Evolutionary conservation across 2,888 invertebrate genomes (phyloP).

Genomic region (Lasioglossum pauxillum): DNA sequence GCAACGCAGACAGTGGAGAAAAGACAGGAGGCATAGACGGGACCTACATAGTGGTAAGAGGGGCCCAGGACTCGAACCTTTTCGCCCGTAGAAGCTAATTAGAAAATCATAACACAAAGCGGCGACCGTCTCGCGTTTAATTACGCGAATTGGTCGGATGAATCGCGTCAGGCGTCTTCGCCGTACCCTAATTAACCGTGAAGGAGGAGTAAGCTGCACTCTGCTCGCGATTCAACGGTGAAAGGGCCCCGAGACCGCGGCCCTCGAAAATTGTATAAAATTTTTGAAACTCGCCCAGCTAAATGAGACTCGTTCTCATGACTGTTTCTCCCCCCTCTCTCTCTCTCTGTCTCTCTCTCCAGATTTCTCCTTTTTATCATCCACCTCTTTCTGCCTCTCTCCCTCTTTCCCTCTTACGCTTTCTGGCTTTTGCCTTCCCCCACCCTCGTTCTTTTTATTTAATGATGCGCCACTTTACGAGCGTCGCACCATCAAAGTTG

Average conservation of each 20-base stretch:
- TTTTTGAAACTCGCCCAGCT: not conserved
- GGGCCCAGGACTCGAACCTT: not conserved
- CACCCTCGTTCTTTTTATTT: slow-evolving; percentile 1
- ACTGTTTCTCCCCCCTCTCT: not conserved
- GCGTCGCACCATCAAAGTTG: slow-evolving; percentile 11
- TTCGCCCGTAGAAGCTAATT: slow-evolving; percentile 26
- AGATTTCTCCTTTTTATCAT: not conserved
- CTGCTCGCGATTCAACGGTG: not conserved
- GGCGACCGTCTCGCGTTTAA: slow-evolving; percentile 13
- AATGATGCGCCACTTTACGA: slow-evolving; percentile 21
- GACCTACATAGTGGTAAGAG: not conserved
- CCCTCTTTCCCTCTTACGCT: not conserved
- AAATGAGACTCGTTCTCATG: slow-evolving; percentile 3
- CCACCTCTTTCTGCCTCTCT: not conserved
- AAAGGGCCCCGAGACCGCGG: not conserved
- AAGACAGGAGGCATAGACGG: not conserved
- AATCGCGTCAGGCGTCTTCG: not conserved
- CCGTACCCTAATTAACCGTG: slow-evolving; percentile 26
- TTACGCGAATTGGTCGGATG: slow-evolving; percentile 28
- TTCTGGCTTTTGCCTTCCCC: not conserved
- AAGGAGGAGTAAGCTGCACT: slow-evolving; percentile 1
- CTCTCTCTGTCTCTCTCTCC: not conserved
- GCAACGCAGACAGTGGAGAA: not conserved
- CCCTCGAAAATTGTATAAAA: slow-evolving; percentile 8
- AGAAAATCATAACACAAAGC: slow-evolving; percentile 22